Evolutionary conservation across 2,888 invertebrate genomes (phyloP).

Genomic region (Erynnis tages): DNA sequence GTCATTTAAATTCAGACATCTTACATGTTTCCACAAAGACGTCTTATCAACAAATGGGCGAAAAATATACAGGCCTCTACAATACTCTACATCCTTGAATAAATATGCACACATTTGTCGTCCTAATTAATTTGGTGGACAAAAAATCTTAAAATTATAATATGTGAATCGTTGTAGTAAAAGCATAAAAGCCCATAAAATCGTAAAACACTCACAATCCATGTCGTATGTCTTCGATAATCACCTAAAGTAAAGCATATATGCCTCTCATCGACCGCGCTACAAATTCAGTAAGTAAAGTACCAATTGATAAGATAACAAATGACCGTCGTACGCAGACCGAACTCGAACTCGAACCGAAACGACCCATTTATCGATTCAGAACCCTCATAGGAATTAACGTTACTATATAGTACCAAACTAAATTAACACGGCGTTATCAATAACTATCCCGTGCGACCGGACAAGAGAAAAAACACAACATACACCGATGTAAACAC

Average conservation of each 20-base stretch:
- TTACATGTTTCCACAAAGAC: too few species aligned
- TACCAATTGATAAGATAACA: conserved; percentile 60
- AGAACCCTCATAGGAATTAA: conserved; percentile 20
- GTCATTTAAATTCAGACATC: too few species aligned
- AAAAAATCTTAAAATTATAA: too few species aligned
- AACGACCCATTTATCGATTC: conserved; percentile 35
- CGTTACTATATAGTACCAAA: too few species aligned
- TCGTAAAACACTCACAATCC: conserved; percentile 52
- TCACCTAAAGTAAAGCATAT: conserved; percentile 44
- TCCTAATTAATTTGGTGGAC: too few species aligned
- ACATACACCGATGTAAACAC: conserved; percentile 35
- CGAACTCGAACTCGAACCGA: conserved; percentile 35
- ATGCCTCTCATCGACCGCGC: conserved; percentile 38
- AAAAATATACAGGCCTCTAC: too few species aligned
- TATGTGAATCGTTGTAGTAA: too few species aligned
- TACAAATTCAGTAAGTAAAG: conserved; percentile 47
- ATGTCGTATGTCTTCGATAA: conserved; percentile 45
- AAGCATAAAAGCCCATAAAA: conserved; percentile 32
- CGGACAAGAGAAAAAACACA: conserved; percentile 21
- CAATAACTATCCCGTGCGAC: conserved; percentile 30
- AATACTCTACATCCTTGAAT: too few species aligned
- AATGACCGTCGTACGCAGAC: conserved; percentile 5
- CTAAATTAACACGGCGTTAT: conserved; percentile 39
- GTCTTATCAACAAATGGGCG: too few species aligned
- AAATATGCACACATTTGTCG: too few species aligned